Percentiles rank a stretch among this genome's conserved stretches.
phyloP scores from a whole-genome alignment of 2,888 invertebrate species.

The Ormyrus pomaceus region DNA sequence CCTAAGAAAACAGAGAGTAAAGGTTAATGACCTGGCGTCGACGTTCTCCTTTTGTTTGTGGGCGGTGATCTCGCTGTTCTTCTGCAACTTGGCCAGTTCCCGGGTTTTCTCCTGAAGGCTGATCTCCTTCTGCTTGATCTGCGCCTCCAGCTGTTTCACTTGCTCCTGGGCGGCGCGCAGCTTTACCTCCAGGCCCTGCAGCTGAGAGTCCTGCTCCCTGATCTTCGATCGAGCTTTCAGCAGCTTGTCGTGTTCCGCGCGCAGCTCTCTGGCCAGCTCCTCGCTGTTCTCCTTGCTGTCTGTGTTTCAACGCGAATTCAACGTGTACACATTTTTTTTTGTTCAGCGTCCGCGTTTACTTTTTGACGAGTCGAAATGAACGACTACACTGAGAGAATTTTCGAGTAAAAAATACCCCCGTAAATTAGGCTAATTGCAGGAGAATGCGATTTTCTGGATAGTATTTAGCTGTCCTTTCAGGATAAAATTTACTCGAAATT shows the following conservation, averaged over 20 bases:
- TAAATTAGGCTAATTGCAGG: no score
- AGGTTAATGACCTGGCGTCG: conserved; percentile 63
- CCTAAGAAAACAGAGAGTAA: not conserved
- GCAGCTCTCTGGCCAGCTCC: conserved; percentile 57
- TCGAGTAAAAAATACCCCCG: no score
- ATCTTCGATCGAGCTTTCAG: conserved; percentile 61
- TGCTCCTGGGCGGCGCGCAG: conserved; percentile 61
- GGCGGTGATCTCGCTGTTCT: conserved; percentile 62
- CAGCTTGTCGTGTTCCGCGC: conserved; percentile 60
- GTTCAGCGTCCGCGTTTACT: not conserved
- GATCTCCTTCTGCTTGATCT: conserved; percentile 65
- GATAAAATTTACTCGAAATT: no score
- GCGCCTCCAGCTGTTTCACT: conserved; percentile 61
- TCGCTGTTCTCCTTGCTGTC: not conserved
- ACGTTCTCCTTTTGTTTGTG: conserved; percentile 68
- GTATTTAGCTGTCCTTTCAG: no score
- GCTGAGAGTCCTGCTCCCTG: conserved; percentile 63
- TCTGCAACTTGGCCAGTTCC: conserved; percentile 65
- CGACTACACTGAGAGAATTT: not conserved
- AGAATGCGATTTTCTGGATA: no score
- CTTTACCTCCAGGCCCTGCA: conserved; percentile 59
- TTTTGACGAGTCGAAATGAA: not conserved
- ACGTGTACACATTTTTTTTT: no score
- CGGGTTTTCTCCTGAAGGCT: conserved; percentile 60
- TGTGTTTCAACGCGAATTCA: no score